Conservation (phyloP, 2,113 vertebrate species). For the Thoracochromis brauschi region DNA sequence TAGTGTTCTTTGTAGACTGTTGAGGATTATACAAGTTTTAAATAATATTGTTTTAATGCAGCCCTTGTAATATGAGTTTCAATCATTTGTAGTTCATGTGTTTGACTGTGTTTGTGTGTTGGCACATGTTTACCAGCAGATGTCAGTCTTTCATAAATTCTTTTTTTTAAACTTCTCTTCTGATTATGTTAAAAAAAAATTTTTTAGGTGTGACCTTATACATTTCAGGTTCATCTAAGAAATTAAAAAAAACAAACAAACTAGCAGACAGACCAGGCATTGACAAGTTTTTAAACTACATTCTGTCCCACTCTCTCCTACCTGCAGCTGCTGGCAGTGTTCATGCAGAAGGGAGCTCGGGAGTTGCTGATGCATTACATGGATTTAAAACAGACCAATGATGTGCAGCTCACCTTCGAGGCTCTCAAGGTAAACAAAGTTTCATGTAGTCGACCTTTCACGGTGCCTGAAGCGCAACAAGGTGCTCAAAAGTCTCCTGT, state of each 20-base stretch:
- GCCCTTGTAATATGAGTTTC: background rate
- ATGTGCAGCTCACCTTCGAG: slow-evolving; percentile 95
- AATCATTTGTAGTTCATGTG: background rate
- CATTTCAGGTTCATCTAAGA: background rate
- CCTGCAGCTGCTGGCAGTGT: slow-evolving; percentile 87
- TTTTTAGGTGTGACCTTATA: background rate
- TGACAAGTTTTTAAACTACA: background rate
- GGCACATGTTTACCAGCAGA: slow-evolving; percentile 24
- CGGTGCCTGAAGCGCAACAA: background rate
- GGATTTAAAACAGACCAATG: slow-evolving; percentile 93
- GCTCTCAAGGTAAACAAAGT: slow-evolving; percentile 84
- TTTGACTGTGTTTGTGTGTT: background rate
- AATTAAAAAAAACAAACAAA: background rate
- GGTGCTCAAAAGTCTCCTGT: background rate
- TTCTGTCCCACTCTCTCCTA: background rate
- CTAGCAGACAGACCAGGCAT: background rate
- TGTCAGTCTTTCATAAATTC: slow-evolving; percentile 32
- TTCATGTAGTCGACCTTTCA: background rate
- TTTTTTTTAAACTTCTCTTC: background rate
- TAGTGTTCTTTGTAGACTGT: background rate
- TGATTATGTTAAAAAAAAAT: background rate
- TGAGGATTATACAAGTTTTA: background rate
- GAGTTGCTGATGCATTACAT: slow-evolving; percentile 98
- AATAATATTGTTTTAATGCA: background rate
- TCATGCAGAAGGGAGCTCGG: slow-evolving; percentile 96